Base-by-base conservation (phyloP, 2,113 vertebrate genomes). In the Salvator merianae region DNA sequence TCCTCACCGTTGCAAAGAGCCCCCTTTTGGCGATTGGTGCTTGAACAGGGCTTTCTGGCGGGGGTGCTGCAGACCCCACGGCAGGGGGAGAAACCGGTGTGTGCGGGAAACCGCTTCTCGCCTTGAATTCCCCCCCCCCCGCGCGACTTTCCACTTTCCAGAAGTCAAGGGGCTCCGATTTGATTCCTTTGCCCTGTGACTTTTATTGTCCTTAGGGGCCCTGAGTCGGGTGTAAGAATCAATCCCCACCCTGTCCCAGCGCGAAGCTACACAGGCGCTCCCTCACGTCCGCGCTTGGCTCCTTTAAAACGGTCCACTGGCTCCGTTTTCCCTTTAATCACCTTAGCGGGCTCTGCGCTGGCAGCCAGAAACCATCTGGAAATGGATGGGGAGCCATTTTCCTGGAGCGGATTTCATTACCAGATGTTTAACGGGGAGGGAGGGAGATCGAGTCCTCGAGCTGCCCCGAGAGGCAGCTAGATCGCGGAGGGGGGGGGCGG, bases 51-150 rank as follows among this genome's bases (percentile, higher is more conserved):
- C 10, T 30, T 86, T 82, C 91, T 85, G 86, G 85, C 88, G 89
- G 86, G 90, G 89, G 87, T 91, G 87, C 84, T 85, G 88, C 87
- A 88, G 88, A 83, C 69, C 87, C 89, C 87, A 88, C 89, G 86
- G 89, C 85, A 89, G 89, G 83, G 92, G 81, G 74, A 79, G 55
- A 90, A 85, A 77, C n/a, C 14, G 36, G 69, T 18, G 16, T 83
- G 87, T 74, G 82, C 68, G 20, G 0, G 36, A 59, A 30, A 18
- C 13, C 84, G 82, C 88, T 89, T 81, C 89, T 82, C 80, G 75
- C 84, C 84, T 72, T 83, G 84, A 74, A n/a, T n/a, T n/a, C n/a
- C 32, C 87, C 84, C 86, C 85, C 28, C 1, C 5, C 12, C 84
- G 59, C 71, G 4, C 18, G n/a, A 30, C 34, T 7, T 24, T 63